phyloP scores from a whole-genome alignment of 2,888 invertebrate genomes.

The Operophtera brumata region DNA sequence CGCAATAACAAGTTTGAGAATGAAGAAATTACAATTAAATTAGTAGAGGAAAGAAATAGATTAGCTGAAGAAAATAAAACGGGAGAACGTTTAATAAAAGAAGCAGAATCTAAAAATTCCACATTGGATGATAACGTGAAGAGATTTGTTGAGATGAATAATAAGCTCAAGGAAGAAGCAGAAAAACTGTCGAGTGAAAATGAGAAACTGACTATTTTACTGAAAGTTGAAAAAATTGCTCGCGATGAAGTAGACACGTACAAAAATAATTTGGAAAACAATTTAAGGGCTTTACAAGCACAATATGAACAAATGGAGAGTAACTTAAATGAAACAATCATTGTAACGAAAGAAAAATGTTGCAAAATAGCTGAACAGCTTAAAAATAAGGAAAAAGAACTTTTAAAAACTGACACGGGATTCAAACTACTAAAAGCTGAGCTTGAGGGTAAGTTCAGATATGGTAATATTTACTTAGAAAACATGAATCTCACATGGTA shows the following conservation, averaged over 20 bases:
- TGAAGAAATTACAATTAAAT: slow-evolving; percentile 21
- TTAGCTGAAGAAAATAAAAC: slow-evolving; percentile 26
- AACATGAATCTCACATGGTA: too few relatives aligned
- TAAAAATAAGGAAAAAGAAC: slow-evolving; percentile 33
- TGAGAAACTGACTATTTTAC: slow-evolving; percentile 28
- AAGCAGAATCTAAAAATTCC: not conserved
- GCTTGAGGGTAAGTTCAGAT: slow-evolving; percentile 41
- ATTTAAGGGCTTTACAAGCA: slow-evolving; percentile 36
- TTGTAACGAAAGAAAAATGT: slow-evolving; percentile 19
- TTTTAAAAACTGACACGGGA: slow-evolving; percentile 34
- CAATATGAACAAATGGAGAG: slow-evolving; percentile 17
- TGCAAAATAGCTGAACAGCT: slow-evolving; percentile 21
- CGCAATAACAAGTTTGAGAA: not conserved
- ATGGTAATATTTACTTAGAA: too few relatives aligned
- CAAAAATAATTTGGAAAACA: slow-evolving; percentile 33
- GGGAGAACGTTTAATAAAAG: not conserved
- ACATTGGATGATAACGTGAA: slow-evolving; percentile 17
- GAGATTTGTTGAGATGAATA: slow-evolving; percentile 9
- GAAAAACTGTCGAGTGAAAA: slow-evolving; percentile 20
- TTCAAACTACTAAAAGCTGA: slow-evolving; percentile 39
- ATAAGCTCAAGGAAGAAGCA: slow-evolving; percentile 7
- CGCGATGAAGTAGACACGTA: slow-evolving; percentile 40
- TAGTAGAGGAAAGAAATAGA: slow-evolving; percentile 20
- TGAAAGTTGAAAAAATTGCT: slow-evolving; percentile 40
- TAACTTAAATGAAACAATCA: not conserved